These are phyloP conservation scores for Ips typographus DNA, from an alignment of 1,140 invertebrate species.

Conservation along the genomic window DNA sequence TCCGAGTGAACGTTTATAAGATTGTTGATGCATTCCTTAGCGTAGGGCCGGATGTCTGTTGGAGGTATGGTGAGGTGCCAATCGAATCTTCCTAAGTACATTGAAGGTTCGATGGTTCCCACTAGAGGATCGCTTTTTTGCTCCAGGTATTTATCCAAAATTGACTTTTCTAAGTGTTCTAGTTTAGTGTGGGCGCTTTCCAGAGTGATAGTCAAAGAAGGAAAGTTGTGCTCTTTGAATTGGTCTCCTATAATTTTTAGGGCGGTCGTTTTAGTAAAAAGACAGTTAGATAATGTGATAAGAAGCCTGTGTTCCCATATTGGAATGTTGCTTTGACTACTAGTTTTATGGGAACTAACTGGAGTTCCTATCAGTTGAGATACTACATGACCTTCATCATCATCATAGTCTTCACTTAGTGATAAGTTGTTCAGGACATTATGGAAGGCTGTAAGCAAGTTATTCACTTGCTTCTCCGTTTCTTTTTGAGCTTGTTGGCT, in stretches of 20 bases:
- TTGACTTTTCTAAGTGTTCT: constrained; percentile 66
- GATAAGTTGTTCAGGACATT: constrained; percentile 66
- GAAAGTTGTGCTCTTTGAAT: constrained; percentile 68
- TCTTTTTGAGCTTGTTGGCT: constrained; percentile 64
- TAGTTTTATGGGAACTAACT: constrained; percentile 48
- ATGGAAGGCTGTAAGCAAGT: constrained; percentile 68
- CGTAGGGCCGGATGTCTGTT: constrained; percentile 81
- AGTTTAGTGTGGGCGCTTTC: constrained; percentile 61
- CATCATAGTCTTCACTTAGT: constrained; percentile 62
- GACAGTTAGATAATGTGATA: constrained; percentile 87
- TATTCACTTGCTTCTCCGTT: constrained; percentile 69
- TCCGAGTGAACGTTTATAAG: constrained; percentile 91
- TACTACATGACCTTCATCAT: constrained; percentile 59
- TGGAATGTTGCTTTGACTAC: constrained; percentile 51
- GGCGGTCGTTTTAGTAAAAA: constrained; percentile 74
- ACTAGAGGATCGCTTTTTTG: constrained; percentile 90
- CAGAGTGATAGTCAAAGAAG: constrained; percentile 65
- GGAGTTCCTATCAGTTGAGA: constrained; percentile 67
- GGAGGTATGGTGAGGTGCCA: constrained; percentile 77
- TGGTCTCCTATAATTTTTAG: constrained; percentile 68
- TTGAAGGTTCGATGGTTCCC: constrained; percentile 91
- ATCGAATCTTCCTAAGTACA: constrained; percentile 88
- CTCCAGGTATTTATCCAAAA: constrained; percentile 84
- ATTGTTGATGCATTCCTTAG: constrained; percentile 90
- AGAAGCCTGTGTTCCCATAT: constrained; percentile 79